Conservation (phyloP, 2,888 invertebrate species). For the Yponomeuta plumbellus region DNA sequence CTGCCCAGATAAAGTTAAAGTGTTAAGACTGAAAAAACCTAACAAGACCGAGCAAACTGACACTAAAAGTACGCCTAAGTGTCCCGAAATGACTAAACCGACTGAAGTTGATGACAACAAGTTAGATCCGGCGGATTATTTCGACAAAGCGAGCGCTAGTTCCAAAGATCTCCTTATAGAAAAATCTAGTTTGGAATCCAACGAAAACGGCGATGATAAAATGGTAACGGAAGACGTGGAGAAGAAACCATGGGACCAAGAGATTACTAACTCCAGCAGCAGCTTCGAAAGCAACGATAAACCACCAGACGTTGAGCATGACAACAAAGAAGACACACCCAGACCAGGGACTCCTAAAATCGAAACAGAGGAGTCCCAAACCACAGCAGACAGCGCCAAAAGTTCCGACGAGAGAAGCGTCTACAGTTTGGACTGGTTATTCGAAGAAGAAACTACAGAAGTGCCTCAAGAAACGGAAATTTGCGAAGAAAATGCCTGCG, state of each 20-base stretch:
- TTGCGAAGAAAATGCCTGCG: background rate
- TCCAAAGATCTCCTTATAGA: constrained; percentile 83
- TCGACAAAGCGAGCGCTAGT: constrained; percentile 81
- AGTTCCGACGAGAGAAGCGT: constrained; percentile 64
- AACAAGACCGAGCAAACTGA: constrained; percentile 51
- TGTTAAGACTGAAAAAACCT: constrained; percentile 57
- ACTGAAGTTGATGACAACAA: constrained; percentile 13
- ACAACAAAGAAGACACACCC: constrained; percentile 33
- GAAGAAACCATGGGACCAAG: constrained; percentile 69
- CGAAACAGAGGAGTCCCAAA: constrained; percentile 55
- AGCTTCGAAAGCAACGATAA: constrained; percentile 72
- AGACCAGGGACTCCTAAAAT: constrained; percentile 28
- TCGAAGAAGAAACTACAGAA: constrained; percentile 43
- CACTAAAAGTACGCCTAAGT: constrained; percentile 33
- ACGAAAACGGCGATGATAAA: constrained; percentile 60
- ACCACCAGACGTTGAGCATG: constrained; percentile 30
- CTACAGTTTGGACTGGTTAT: constrained; percentile 69
- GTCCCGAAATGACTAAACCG: constrained; percentile 34
- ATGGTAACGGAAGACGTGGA: constrained; percentile 44
- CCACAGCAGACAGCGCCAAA: constrained; percentile 50
- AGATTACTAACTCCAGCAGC: constrained; percentile 77
- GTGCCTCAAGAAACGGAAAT: constrained; percentile 24
- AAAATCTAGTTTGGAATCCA: constrained; percentile 72
- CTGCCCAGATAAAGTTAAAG: constrained; percentile 55
- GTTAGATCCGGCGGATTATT: constrained; percentile 46